Conservation (phyloP, 2,888 invertebrate genomes). For the Lathronympha strigana region DNA sequence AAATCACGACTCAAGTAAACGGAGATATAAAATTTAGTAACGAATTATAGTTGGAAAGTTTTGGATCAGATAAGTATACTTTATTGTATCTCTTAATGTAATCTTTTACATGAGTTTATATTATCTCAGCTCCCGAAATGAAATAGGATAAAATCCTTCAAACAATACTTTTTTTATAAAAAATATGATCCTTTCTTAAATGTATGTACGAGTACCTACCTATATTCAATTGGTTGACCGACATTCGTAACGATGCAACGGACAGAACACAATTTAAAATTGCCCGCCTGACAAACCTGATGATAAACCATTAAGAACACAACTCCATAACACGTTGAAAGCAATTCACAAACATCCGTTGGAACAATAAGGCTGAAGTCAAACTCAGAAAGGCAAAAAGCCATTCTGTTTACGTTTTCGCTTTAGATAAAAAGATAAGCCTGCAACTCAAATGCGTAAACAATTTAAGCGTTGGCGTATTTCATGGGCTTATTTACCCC, state of each 20-base stretch:
- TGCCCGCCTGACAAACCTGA: background rate
- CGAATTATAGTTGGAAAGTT: too few relatives aligned
- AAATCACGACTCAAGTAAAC: too few relatives aligned
- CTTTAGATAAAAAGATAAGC: constrained; percentile 36
- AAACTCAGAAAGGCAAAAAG: constrained; percentile 21
- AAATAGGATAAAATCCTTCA: too few relatives aligned
- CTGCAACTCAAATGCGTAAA: constrained; percentile 36
- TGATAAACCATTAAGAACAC: background rate
- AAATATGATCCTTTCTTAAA: too few relatives aligned
- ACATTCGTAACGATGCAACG: background rate
- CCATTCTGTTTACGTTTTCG: constrained; percentile 20
- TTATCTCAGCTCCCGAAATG: too few relatives aligned
- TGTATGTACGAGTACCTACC: too few relatives aligned
- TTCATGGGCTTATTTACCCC: constrained; percentile 27
- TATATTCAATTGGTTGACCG: background rate
- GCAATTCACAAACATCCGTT: constrained; percentile 11
- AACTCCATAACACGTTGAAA: background rate
- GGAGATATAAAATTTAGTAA: too few relatives aligned
- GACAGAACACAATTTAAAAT: background rate
- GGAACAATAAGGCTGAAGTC: constrained; percentile 18
- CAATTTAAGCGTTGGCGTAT: constrained; percentile 36
- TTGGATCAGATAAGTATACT: too few relatives aligned
- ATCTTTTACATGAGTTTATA: too few relatives aligned
- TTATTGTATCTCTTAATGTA: too few relatives aligned
- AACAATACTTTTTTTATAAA: too few relatives aligned